A percentile compares a stretch with the other conserved stretches of the same genome.
These are phyloP conservation scores for Delphinus delphis DNA, from an alignment of 2,113 vertebrate genomes.

Conservation along the genomic window DNA sequence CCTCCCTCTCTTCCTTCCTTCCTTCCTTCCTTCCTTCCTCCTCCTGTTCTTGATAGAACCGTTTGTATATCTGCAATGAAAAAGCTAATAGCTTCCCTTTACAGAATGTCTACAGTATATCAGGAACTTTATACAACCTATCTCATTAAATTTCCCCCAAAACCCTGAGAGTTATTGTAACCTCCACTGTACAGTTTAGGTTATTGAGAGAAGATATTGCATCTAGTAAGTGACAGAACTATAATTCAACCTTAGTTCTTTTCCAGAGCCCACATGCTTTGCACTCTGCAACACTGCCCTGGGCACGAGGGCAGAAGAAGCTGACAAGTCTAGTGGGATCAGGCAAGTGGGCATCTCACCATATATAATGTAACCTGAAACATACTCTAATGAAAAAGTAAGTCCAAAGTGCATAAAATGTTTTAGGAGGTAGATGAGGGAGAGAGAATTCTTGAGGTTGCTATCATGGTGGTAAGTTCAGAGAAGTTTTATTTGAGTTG, in stretches of 20 bases:
- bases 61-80: background rate
- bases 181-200: background rate
- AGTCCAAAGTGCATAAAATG: background rate
- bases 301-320: background rate
- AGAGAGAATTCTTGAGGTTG: background rate
- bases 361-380: background rate
- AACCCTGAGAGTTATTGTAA: background rate
- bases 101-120: background rate
- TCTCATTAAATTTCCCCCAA: background rate
- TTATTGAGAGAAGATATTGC: background rate
- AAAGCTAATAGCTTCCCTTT: background rate
- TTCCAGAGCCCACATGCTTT: background rate
- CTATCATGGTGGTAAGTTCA: background rate
- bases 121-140: background rate
- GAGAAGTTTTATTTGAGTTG: background rate
- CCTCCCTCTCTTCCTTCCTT: too few relatives aligned
- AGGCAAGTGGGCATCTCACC: background rate
- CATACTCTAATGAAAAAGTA: background rate
- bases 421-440: background rate
- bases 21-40: background rate
- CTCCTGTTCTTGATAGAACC: background rate
- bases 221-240: background rate
- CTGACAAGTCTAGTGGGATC: background rate
- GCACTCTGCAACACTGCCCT: background rate
- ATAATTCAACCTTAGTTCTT: background rate